A percentile compares a stretch with the other conserved stretches of the same genome.
Evolutionary conservation across 2,888 invertebrate genomes (phyloP).

Genomic region (Archips crataeganus): DNA sequence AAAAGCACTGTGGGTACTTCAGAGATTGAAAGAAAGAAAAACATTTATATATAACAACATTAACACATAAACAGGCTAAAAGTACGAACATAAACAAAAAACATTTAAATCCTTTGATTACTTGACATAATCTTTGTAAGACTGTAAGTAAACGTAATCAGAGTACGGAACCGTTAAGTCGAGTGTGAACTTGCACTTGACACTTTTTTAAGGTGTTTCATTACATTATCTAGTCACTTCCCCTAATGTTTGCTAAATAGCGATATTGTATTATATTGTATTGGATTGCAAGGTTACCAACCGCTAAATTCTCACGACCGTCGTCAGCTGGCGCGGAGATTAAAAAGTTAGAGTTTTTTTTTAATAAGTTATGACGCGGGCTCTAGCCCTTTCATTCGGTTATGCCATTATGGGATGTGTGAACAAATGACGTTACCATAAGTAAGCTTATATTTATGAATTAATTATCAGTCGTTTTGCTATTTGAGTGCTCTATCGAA

Average conservation of each 20-base stretch:
- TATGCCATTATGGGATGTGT: slow-evolving; percentile 7
- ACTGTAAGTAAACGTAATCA: too few relatives aligned
- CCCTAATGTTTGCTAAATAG: slow-evolving; percentile 47
- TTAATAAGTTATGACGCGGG: slow-evolving; percentile 11
- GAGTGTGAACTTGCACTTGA: slow-evolving; percentile 17
- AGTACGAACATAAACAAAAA: too few relatives aligned
- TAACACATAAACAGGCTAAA: too few relatives aligned
- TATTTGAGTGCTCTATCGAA: background rate
- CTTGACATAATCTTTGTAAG: too few relatives aligned
- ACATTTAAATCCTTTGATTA: too few relatives aligned
- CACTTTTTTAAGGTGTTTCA: slow-evolving; percentile 38
- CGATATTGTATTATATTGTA: slow-evolving; percentile 41
- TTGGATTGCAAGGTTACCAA: slow-evolving; percentile 38
- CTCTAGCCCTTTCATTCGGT: background rate
- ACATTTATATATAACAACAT: too few relatives aligned
- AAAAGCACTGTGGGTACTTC: too few relatives aligned
- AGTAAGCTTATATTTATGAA: background rate
- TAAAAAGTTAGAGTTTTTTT: slow-evolving; percentile 25
- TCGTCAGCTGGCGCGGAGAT: slow-evolving; percentile 31
- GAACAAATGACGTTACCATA: background rate
- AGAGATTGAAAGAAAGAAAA: too few relatives aligned
- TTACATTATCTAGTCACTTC: slow-evolving; percentile 43
- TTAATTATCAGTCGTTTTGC: background rate
- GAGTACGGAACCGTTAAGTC: background rate
- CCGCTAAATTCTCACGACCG: slow-evolving; percentile 36